phyloP scores from a whole-genome alignment of 2,797 vertebrate genomes.

The Rousettus madagascariensis region DNA sequence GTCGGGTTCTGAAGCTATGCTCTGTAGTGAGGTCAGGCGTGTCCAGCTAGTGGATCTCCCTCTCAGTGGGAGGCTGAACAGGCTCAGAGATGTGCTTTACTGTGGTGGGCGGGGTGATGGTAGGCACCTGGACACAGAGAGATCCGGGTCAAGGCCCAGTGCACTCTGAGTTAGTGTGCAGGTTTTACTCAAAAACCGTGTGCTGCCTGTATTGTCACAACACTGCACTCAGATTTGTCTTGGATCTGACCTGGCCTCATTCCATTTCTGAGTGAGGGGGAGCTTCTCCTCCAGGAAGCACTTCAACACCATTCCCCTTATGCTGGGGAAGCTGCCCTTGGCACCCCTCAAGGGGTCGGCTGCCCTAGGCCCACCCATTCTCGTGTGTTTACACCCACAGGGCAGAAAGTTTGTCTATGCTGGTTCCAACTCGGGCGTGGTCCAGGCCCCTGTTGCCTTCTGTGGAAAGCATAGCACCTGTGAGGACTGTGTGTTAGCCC shows the following conservation, averaged over 20 bases:
- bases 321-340: background rate
- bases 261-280: background rate
- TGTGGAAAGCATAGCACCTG: slow-evolving; percentile 92
- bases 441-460: slow-evolving; percentile 93
- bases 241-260: fast-evolving
- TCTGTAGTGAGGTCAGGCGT: background rate
- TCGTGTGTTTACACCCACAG: slow-evolving; percentile 72
- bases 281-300: no score
- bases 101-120: background rate
- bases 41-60: background rate
- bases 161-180: fast-evolving
- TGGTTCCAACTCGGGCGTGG: slow-evolving; percentile 93
- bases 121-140: fast-evolving
- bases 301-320: fast-evolving
- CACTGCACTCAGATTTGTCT: background rate
- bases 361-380: background rate
- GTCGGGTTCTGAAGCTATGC: background rate
- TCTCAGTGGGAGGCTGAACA: background rate
- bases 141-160: background rate
- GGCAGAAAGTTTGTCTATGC: slow-evolving; percentile 90
- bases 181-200: fast-evolving
- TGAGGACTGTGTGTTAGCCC: slow-evolving; percentile 91
- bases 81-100: background rate
- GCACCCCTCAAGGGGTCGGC: fast-evolving
- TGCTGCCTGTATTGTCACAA: fast-evolving